Evolutionary conservation across 2,113 vertebrate genomes (phyloP).

Genomic region (Sorex fumeus): DNA sequence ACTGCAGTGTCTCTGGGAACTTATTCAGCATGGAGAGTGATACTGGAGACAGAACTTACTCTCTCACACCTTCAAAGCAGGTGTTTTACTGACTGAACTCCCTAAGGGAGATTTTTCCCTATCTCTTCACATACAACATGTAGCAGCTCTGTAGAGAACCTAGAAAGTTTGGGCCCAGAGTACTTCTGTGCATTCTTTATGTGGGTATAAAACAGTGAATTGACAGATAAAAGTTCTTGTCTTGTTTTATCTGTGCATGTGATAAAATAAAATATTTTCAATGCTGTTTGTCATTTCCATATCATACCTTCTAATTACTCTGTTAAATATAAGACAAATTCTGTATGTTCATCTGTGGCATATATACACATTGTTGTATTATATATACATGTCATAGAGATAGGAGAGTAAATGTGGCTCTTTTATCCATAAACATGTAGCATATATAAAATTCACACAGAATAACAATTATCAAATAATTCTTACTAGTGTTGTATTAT

Average conservation of each 20-base stretch:
- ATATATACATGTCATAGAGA: background rate
- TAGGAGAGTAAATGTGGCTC: background rate
- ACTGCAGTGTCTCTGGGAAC: too few relatives aligned
- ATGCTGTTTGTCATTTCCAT: too few relatives aligned
- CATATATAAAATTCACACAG: background rate
- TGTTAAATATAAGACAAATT: slow-evolving; percentile 19
- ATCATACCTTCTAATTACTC: too few relatives aligned
- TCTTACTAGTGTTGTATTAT: background rate
- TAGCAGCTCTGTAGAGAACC: background rate
- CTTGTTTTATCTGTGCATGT: background rate
- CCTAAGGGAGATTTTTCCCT: background rate
- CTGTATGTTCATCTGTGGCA: background rate
- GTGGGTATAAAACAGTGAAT: background rate
- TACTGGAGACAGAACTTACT: too few relatives aligned
- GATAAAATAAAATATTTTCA: slow-evolving; percentile 27
- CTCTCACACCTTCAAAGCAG: too few relatives aligned
- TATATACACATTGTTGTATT: background rate
- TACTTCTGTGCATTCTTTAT: background rate
- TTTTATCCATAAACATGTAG: background rate
- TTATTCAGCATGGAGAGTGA: too few relatives aligned
- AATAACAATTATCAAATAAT: slow-evolving; percentile 8
- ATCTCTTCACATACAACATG: background rate
- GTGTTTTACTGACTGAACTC: too few relatives aligned
- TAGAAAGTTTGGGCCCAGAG: background rate
- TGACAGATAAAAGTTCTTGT: background rate